Evolutionary conservation across 2,888 invertebrate genomes (phyloP).

Genomic region (Noctua fimbriata): DNA sequence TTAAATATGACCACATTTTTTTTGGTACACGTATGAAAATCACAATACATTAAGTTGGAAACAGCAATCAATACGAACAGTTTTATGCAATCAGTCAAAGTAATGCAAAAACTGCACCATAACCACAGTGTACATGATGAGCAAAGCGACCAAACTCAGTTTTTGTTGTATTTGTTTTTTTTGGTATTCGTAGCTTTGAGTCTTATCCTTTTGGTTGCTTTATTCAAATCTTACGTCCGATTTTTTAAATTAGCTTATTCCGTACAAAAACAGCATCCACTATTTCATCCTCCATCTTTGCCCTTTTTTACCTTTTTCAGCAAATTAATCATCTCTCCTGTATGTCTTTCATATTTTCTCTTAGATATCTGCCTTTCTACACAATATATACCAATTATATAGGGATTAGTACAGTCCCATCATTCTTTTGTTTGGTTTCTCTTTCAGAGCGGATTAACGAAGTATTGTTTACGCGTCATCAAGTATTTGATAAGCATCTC

Average conservation of each 20-base stretch:
- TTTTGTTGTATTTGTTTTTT: background rate
- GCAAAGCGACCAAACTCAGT: background rate
- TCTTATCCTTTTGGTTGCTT: background rate
- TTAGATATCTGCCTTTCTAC: background rate
- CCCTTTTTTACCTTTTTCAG: no score
- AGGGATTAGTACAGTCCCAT: constrained; percentile 21
- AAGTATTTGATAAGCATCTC: constrained; percentile 30
- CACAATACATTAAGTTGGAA: background rate
- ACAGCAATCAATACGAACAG: background rate
- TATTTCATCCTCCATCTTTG: background rate
- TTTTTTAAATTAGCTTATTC: background rate
- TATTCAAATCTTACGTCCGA: background rate
- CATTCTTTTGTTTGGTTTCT: constrained; percentile 39
- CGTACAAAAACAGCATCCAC: background rate
- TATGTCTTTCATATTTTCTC: constrained; percentile 14
- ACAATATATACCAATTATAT: constrained; percentile 26
- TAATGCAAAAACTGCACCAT: background rate
- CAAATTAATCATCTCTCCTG: background rate
- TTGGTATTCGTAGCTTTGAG: background rate
- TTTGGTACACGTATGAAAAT: no score
- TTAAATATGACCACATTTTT: no score
- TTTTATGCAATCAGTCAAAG: background rate
- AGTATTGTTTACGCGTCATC: constrained; percentile 28
- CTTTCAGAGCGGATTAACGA: constrained; percentile 17
- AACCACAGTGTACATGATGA: background rate